Evolutionary conservation across 2,113 vertebrate species (phyloP), one percentile per base, ranked within the genome.

Genomic region (Hippoglossus stenolepis): DNA sequence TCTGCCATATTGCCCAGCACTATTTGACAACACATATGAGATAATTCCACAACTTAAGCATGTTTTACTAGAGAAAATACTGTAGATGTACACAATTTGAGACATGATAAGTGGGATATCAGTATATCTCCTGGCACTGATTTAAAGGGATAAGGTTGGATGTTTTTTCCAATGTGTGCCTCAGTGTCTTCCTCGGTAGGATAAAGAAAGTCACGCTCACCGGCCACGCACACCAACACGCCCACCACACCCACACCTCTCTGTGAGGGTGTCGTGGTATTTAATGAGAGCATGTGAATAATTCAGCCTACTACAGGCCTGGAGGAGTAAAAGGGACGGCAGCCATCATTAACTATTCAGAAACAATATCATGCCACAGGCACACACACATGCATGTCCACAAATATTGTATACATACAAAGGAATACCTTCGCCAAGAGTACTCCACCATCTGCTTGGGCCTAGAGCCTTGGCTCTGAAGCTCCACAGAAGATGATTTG

Each of bases 261-360:
- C 26, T 65, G 65, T 15, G 51, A 65, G 79, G 45, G 75, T 79
- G 84, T 89, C 82, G 73, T 79, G 85, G 75, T 87, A 88, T 90
- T 88, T 88, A 90, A 88, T 89, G 76, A 90, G 84, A 83, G 58
- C 81, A 58, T 84, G 83, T 94, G 88, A 94, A 93, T 94, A 88
- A 93, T 93, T 93, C 83, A 93, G 79, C 65, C 80, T 43, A 77
- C 84, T 82, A 77, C 62, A 86, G 75, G 80, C 73, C 75, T 75
- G 69, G 61, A 91, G 83, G 90, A 84, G 31, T 31, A 64, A 78
- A 28, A 70, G 47, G 84, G 79, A 86, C 73, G 21, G 49, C 63
- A 77, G 84, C 26, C 63, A 75, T 75, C 79, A 91, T 93, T 90
- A 93, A 90, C 84, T 91, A 90, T 92, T 93, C 85, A 75, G 69